Conservation (phyloP, 2,888 invertebrate species). For the Chloroclysta siterata region DNA sequence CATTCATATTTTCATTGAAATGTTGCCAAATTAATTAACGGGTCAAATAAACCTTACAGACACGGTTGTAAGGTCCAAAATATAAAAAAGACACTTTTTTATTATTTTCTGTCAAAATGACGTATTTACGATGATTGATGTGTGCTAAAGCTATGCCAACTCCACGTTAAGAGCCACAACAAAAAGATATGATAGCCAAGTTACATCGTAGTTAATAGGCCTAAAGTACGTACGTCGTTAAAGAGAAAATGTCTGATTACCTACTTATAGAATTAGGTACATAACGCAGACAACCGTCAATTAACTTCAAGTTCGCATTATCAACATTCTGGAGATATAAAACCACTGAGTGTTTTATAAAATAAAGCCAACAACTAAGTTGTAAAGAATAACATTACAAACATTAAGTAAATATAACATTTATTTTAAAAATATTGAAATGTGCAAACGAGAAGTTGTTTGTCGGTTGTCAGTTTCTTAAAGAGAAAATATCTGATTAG, state of each 20-base stretch:
- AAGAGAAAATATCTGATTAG: no score
- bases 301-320: no score
- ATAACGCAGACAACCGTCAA: no score
- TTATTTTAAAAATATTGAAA: no score
- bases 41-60: background rate
- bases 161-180: background rate
- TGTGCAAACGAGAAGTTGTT: no score
- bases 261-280: background rate
- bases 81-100: background rate
- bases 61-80: background rate
- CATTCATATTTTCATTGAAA: constrained; percentile 13
- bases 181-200: constrained; percentile 4
- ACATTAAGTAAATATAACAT: no score
- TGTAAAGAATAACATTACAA: no score
- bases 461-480: no score
- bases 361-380: no score
- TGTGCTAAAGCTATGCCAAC: background rate
- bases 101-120: constrained; percentile 4
- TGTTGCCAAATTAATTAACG: constrained; percentile 4
- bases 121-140: constrained; percentile 23
- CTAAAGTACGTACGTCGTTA: constrained; percentile 8
- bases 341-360: no score
- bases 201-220: constrained; percentile 4
- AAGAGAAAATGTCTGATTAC: constrained; percentile 11
- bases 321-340: no score